phyloP scores from a whole-genome alignment of 2,113 vertebrate genomes.

The pig (Sus scrofa) region T2T-Sscrofa CM000817.6:53463501-53464000 shows the following conservation, averaged over 20 bases:
- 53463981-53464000: background rate
- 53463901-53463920: background rate
- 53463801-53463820: background rate
- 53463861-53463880: background rate
- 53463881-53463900: background rate
- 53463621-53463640: slow-evolving; percentile 96
- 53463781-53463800: background rate
- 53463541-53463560: slow-evolving; percentile 94
- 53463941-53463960: background rate
- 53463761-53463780: background rate
- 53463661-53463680: slow-evolving; percentile 17
- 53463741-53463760: background rate
- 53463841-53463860: background rate
- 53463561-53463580: slow-evolving; percentile 91
- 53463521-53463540: slow-evolving; percentile 93
- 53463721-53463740: background rate
- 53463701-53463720: background rate
- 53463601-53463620: slow-evolving; percentile 94
- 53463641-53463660: slow-evolving; percentile 88
- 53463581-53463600: slow-evolving; percentile 94
- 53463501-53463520: slow-evolving; percentile 93
- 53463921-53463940: background rate
- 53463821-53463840: background rate
- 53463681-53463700: background rate
- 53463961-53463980: background rate